phyloP scores from a whole-genome alignment of 2,797 vertebrate species.

The Cynopterus sphinx region DNA sequence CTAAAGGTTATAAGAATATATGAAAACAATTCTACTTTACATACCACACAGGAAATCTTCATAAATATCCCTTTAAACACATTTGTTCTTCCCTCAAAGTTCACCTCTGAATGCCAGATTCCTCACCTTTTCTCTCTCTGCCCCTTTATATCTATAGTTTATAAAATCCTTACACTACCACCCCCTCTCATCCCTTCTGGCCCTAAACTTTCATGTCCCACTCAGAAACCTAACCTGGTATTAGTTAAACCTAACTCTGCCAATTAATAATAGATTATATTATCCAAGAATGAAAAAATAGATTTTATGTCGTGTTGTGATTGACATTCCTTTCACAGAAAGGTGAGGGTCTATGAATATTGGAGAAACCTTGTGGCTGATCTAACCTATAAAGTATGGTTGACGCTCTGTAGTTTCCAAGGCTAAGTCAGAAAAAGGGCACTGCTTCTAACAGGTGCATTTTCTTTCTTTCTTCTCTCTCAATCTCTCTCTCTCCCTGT shows the following conservation, averaged over 20 bases:
- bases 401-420: not conserved
- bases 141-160: not conserved
- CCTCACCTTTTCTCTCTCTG: not conserved
- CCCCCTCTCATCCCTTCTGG: not conserved
- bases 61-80: not conserved
- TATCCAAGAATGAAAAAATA: not conserved
- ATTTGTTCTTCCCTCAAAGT: not conserved
- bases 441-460: not conserved
- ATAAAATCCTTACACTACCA: not conserved
- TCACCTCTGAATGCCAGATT: not conserved
- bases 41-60: not conserved
- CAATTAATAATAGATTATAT: not conserved
- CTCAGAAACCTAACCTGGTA: not conserved
- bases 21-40: not conserved
- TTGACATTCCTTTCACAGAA: not conserved
- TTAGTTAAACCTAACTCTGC: not conserved
- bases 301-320: not conserved
- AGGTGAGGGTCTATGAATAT: not conserved
- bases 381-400: not conserved
- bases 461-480: not conserved
- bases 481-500: no score
- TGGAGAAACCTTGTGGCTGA: not conserved
- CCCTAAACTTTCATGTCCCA: not conserved
- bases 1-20: conserved; percentile 2
- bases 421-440: not conserved